Evolutionary conservation across 2,888 invertebrate species (phyloP).

Genomic region (Macrophya alboannulata): DNA sequence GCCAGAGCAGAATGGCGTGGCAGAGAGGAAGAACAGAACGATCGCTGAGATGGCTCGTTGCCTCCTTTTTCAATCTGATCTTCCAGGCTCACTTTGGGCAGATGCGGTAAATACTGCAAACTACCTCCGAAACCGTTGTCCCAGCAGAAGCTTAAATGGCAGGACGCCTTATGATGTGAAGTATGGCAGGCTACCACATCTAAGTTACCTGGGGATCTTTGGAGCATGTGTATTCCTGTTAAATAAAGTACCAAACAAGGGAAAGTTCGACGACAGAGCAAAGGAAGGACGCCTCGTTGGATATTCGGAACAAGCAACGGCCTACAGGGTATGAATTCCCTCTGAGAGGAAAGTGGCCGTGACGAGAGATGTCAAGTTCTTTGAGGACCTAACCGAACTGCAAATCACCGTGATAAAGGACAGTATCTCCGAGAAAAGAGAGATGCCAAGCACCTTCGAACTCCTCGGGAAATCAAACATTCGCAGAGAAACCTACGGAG

Average conservation of each 20-base stretch:
- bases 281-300: constrained; percentile 54
- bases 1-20: constrained; percentile 71
- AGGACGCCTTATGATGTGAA: constrained; percentile 67
- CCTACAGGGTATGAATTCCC: constrained; percentile 61
- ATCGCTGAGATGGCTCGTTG: constrained; percentile 64
- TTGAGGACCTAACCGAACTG: constrained; percentile 16
- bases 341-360: constrained; percentile 58
- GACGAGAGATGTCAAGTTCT: constrained; percentile 55
- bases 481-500: background rate
- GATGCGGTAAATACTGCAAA: constrained; percentile 72
- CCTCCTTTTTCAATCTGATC: constrained; percentile 66
- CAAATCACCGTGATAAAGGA: constrained; percentile 31
- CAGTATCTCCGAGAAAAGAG: constrained; percentile 34
- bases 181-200: constrained; percentile 64
- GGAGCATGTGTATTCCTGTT: constrained; percentile 56
- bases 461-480: background rate
- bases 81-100: constrained; percentile 70
- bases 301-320: constrained; percentile 56
- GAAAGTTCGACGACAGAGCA: constrained; percentile 53
- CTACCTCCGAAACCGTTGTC: constrained; percentile 71
- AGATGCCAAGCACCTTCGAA: constrained; percentile 17
- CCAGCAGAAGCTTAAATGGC: constrained; percentile 63
- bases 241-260: background rate
- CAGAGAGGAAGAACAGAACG: constrained; percentile 68
- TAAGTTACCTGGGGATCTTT: constrained; percentile 66